Evolutionary conservation across 2,888 invertebrate genomes (phyloP).

Genomic region (Drosophila niveifrons): DNA sequence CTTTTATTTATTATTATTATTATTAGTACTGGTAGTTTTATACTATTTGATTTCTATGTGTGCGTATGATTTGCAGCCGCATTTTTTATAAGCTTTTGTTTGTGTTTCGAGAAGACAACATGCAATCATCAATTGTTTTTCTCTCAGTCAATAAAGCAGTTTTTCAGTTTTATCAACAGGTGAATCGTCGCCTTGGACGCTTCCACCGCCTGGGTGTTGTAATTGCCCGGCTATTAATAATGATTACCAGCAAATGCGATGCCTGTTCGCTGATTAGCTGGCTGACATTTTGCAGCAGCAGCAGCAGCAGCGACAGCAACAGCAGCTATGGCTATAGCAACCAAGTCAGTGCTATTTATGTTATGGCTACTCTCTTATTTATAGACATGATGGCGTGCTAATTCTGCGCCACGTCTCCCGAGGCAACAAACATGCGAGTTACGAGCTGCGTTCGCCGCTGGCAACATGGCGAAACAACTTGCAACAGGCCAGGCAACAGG

Average conservation of each 20-base stretch:
- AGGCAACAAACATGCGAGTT: constrained; percentile 41
- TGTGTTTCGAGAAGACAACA: constrained; percentile 47
- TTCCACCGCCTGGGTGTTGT: constrained; percentile 59
- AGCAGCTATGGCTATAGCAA: constrained; percentile 5
- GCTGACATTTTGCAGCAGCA: constrained; percentile 68
- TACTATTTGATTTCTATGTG: constrained; percentile 15
- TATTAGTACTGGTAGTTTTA: constrained; percentile 39
- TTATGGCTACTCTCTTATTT: constrained; percentile 61
- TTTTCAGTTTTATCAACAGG: constrained; percentile 43
- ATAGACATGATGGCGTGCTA: constrained; percentile 71
- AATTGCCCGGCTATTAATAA: constrained; percentile 75
- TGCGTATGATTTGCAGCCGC: constrained; percentile 34
- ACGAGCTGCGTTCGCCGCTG: constrained; percentile 37
- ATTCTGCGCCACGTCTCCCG: constrained; percentile 65
- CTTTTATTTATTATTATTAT: constrained; percentile 65
- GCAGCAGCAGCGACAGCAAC: constrained; percentile 2
- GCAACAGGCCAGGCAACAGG: constrained; percentile 31
- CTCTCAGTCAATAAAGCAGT: constrained; percentile 24
- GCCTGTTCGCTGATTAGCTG: constrained; percentile 69
- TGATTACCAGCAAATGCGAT: constrained; percentile 72
- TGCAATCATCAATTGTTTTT: constrained; percentile 50
- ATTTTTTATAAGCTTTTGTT: constrained; percentile 68
- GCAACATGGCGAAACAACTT: constrained; percentile 20
- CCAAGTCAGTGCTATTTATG: constrained; percentile 71
- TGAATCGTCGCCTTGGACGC: constrained; percentile 48